Evolutionary conservation across 1,140 invertebrate genomes (phyloP), one percentile per base, ranked within the genome.

Genomic region (Zaprionus tsacasi): DNA sequence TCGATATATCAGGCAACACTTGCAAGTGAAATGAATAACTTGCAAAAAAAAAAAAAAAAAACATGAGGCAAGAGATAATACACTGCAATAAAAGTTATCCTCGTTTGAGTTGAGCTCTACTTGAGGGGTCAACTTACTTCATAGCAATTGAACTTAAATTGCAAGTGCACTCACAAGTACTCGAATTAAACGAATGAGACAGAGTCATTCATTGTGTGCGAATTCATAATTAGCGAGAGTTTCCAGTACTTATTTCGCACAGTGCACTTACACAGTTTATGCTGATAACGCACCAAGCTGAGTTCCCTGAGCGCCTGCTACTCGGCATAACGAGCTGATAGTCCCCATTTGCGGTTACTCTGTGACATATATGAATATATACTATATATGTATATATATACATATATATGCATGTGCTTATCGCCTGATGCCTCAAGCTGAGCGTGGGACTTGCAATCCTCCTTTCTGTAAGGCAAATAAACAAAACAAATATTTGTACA

Each of bases 271-370:
- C 35, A 40, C 43, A 13, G 27, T 3, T 30, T 30, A 21, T 6
- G 10, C 50, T 70, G 60, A 66, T 66, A 66, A 64, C 50, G 12
- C 38, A 40, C 6, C 6, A n/a, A 21, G n/a, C 35, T 57, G 8
- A 65, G 40, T 4, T 30, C 40, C 15, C 33, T 71, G 69, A 1
- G 43, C 61, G 54, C 61, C 69, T 66, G 54, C 11, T 50, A 8
- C 40, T 6, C 6, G 11, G 43, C 15, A 71, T 66, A 33, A 7
- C n/a, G n/a, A 35, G 33, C 38, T 67, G 52, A 67, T 67, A 67
- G 54, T 11, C 25, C 35, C 17, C 40, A 45, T 8, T 45, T 6
- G 6, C n/a, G 40, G 7, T n/a, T n/a, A 8, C 40, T 15, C 40
- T 43, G 40, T 8, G 6, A 15, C 40, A 43, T 45, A 45, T 15